Evolutionary conservation across 2,888 invertebrate genomes (phyloP).

Genomic region (Prosapia bicincta): DNA sequence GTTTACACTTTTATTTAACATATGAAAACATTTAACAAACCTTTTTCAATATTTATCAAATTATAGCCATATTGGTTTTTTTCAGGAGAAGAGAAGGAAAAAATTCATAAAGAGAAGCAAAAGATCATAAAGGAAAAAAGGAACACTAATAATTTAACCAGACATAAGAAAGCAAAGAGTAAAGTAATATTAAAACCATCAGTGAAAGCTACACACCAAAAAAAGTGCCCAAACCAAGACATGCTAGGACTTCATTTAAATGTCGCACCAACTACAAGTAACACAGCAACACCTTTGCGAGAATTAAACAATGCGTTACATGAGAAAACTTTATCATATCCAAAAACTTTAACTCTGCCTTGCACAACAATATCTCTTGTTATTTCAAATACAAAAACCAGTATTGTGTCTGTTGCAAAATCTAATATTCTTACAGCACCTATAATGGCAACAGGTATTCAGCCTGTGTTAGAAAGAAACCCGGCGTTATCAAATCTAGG

Average conservation of each 20-base stretch:
- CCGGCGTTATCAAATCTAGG: constrained; percentile 29
- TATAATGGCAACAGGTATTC: constrained; percentile 21
- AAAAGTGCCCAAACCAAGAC: neutral
- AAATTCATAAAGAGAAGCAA: constrained; percentile 8
- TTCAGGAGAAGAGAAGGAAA: neutral
- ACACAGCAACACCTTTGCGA: neutral
- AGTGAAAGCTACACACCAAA: neutral
- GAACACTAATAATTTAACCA: neutral
- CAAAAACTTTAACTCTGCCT: neutral
- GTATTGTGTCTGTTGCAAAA: constrained; percentile 18
- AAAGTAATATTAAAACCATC: neutral
- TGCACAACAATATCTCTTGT: constrained; percentile 18
- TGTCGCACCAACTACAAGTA: neutral
- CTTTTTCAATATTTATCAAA: too few species aligned
- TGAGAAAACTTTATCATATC: neutral
- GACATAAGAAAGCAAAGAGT: neutral
- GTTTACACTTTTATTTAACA: too few species aligned
- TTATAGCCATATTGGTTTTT: too few species aligned
- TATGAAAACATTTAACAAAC: too few species aligned
- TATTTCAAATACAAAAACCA: constrained; percentile 8
- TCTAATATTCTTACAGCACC: constrained; percentile 21
- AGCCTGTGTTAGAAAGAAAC: constrained; percentile 12
- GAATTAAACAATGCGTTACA: constrained; percentile 5
- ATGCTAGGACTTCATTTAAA: neutral
- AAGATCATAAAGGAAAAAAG: constrained; percentile 17